A percentile compares a stretch with the other conserved stretches of the same genome.
Conservation (phyloP, 2,888 invertebrate genomes). For the Gisinianus flammeolus region DNA sequence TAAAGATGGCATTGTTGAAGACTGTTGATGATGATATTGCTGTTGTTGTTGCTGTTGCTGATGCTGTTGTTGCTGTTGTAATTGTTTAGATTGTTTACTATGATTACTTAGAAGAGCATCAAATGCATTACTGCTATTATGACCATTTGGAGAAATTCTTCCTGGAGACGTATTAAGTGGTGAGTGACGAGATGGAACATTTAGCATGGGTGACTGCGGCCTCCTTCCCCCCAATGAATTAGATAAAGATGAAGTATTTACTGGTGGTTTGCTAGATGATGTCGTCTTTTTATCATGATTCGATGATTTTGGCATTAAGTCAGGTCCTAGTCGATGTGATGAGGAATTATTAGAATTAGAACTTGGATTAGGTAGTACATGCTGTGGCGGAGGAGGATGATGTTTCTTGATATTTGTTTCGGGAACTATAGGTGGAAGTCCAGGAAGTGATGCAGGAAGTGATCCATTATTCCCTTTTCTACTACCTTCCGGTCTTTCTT, state of each 20-base stretch:
- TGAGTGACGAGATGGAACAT: constrained; percentile 22
- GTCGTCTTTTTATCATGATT: constrained; percentile 3
- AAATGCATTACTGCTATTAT: constrained; percentile 24
- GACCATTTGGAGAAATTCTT: background rate
- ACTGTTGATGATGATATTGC: constrained; percentile 60
- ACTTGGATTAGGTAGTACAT: too few relatives aligned
- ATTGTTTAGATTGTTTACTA: constrained; percentile 29
- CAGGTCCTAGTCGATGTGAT: constrained; percentile 8
- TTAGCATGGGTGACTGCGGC: constrained; percentile 31
- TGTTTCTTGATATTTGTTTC: constrained; percentile 47
- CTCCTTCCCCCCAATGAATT: too few relatives aligned
- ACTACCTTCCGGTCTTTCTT: constrained; percentile 44
- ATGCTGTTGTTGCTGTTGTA: background rate
- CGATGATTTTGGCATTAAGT: constrained; percentile 5
- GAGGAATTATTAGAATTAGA: constrained; percentile 43
- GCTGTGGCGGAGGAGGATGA: too few relatives aligned
- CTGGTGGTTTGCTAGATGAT: background rate
- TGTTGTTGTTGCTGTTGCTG: constrained; percentile 26
- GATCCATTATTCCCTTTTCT: constrained; percentile 11
- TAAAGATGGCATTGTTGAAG: constrained; percentile 45
- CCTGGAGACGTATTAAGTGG: constrained; percentile 21
- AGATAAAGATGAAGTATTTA: background rate
- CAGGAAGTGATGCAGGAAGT: background rate
- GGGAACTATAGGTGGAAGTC: constrained; percentile 3
- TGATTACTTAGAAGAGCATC: constrained; percentile 42